Base-by-base conservation (phyloP, 2,888 invertebrate species). In the Campoplex nolae region DNA sequence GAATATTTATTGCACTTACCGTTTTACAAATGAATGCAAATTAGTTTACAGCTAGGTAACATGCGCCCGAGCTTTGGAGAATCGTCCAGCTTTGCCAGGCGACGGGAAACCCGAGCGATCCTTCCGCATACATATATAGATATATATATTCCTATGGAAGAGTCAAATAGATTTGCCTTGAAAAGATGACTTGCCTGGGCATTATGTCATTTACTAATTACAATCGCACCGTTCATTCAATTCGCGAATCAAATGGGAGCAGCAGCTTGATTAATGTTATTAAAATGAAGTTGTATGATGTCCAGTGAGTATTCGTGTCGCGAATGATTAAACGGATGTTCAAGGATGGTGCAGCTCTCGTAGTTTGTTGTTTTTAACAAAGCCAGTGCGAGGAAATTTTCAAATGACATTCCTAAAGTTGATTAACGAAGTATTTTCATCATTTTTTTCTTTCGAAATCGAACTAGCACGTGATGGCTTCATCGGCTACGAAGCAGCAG, bases 1-100 rank as follows among this genome's bases (percentile, higher is more conserved):
- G 84, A 87, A 89, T 90, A 90, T 90, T 90, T 90, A 90, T 89
- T 81, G 83, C 88, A 71, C 70, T 87, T 81, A 85, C 86, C 74
- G 42, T 74, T 85, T 87, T 88, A 86, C 89, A 85, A 90, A 89
- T 86, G 86, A 71, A 88, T 89, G 90, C 81, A 86, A 89, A 89
- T 89, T 88, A 85, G 74, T 77, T 84, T 83, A 83, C 75, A 67
- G 58, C 13, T 42, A 28, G 51, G 51, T 65, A 74, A 74, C 38
- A 35, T 67, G 54, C 51, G 62, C 74, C 3, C 38, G 54, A 28
- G 67, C 67, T 73, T 62, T 16, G 73, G 38, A 18, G 23, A n/a
- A 74, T 28, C 28, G n/a, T 38, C 45, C 38, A 38, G 54, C 32
- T 48, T 45, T 48, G 45, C 35, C 45, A 48, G 51, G 32, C 18